These are phyloP conservation scores for Galeopsomyia nigrocyanea DNA, from an alignment of 2,888 invertebrate genomes.

Conservation along the genomic window DNA sequence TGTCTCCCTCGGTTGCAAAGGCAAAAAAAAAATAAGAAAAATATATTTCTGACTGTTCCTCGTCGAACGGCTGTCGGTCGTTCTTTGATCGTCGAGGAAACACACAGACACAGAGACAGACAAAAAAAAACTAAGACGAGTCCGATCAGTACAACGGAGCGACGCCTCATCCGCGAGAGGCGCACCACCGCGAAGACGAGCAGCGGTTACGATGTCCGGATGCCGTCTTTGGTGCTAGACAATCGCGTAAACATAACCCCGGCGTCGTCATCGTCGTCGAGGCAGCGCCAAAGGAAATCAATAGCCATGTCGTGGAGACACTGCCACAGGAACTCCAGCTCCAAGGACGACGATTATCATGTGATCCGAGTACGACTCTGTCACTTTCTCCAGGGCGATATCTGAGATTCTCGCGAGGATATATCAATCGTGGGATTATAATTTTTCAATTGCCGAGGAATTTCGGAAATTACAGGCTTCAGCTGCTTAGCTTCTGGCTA, in stretches of 20 bases:
- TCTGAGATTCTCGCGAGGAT: no score
- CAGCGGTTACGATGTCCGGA: neutral
- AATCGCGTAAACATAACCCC: constrained; percentile 47
- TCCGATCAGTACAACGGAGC: neutral
- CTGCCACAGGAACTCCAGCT: constrained; percentile 34
- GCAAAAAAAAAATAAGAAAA: no score
- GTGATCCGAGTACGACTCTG: constrained; percentile 30
- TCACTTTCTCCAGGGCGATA: neutral
- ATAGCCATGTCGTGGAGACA: constrained; percentile 48
- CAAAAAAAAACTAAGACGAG: neutral
- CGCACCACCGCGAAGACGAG: neutral
- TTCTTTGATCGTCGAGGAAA: neutral
- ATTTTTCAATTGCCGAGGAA: no score
- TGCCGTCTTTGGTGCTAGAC: neutral
- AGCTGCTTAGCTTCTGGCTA: no score
- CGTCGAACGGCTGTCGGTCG: neutral
- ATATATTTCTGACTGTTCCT: neutral
- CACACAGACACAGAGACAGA: neutral
- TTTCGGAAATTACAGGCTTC: no score
- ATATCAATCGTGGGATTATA: no score
- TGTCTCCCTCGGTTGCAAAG: no score
- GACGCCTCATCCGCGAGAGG: neutral
- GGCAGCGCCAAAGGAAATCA: constrained; percentile 2
- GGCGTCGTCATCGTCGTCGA: neutral
- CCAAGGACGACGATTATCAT: constrained; percentile 44